Evolutionary conservation across 2,113 vertebrate species (phyloP).

Genomic region (Hippocampus mohnikei): DNA sequence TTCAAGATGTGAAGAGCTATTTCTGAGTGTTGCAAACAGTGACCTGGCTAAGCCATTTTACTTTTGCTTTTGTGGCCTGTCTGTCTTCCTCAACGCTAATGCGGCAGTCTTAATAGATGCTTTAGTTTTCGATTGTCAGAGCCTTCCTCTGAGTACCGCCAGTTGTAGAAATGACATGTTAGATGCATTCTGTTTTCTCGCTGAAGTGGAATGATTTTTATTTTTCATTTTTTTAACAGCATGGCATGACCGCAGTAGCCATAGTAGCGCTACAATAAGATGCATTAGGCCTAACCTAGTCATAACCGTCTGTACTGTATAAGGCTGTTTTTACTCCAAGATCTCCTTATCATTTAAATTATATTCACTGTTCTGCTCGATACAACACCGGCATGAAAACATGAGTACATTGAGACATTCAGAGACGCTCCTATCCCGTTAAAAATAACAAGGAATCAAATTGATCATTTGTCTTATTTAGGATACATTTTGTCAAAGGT

Average conservation of each 20-base stretch:
- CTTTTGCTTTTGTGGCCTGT: constrained; percentile 61
- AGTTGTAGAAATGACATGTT: constrained; percentile 49
- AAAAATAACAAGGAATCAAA: neutral
- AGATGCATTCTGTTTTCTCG: constrained; percentile 40
- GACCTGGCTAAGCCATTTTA: constrained; percentile 58
- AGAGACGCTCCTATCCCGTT: neutral
- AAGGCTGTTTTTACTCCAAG: neutral
- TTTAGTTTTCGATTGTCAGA: constrained; percentile 53
- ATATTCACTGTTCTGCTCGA: neutral
- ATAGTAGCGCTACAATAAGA: constrained; percentile 47
- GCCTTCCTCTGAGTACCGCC: constrained; percentile 38
- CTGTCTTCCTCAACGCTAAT: constrained; percentile 61
- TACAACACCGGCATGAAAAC: neutral
- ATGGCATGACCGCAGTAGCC: constrained; percentile 67
- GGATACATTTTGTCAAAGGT: neutral
- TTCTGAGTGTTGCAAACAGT: constrained; percentile 64
- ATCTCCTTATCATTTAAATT: constrained; percentile 11
- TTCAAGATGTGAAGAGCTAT: constrained; percentile 46
- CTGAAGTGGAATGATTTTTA: constrained; percentile 43
- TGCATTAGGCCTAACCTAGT: constrained; percentile 57
- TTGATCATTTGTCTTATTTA: neutral
- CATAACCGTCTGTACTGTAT: constrained; percentile 22
- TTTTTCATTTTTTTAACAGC: constrained; percentile 48
- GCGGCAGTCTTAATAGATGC: constrained; percentile 56
- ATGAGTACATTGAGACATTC: neutral